A percentile compares a stretch with the other conserved stretches of the same genome.
Evolutionary conservation across 1,140 invertebrate genomes (phyloP).

Genomic region (Fopius arisanus): DNA sequence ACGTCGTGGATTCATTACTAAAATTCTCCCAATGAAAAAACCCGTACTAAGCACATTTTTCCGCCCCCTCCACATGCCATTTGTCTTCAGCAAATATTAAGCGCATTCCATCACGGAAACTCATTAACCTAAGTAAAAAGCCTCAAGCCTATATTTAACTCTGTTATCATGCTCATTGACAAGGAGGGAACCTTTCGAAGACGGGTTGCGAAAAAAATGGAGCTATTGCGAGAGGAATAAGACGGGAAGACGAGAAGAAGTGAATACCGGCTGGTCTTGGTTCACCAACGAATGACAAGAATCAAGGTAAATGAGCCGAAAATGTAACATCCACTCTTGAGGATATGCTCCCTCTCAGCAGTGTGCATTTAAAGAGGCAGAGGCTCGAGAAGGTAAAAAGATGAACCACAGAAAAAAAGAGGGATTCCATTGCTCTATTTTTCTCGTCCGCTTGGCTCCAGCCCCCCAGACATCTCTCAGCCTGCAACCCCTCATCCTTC

Average conservation of each 20-base stretch:
- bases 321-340: conserved; percentile 38
- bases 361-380: neutral
- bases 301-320: conserved; percentile 33
- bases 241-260: too few species aligned
- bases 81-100: neutral
- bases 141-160: neutral
- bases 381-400: neutral
- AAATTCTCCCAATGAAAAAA: neutral
- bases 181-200: conserved; percentile 15
- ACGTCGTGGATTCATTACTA: neutral
- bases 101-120: neutral
- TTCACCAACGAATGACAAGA: conserved; percentile 17
- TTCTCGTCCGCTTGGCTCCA: conserved; percentile 36
- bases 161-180: neutral
- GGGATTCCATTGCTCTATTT: conserved; percentile 47
- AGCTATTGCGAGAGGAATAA: conserved; percentile 20
- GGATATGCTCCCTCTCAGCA: conserved; percentile 23
- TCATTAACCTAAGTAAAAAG: neutral
- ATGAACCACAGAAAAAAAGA: conserved; percentile 29
- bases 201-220: neutral
- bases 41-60: neutral
- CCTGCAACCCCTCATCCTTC: neutral
- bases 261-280: conserved; percentile 16
- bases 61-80: neutral
- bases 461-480: neutral